Base-by-base conservation (phyloP, 2,797 vertebrate genomes). In the Pteronotus mesoamericanus region DNA sequence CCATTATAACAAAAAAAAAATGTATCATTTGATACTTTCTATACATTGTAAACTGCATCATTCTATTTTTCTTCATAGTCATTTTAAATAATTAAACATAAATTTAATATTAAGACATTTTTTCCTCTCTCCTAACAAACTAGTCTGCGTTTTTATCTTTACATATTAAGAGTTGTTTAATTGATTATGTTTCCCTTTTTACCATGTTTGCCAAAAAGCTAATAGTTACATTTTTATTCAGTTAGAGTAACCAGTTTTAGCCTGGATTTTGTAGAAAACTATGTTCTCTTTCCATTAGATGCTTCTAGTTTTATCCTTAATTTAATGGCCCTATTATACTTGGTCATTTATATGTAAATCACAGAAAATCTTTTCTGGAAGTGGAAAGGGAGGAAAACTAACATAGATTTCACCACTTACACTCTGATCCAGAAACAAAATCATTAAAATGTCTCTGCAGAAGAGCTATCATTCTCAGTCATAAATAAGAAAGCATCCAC, bases 311-410 rank as follows among this genome's bases (percentile, higher is more conserved):
- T 91, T 80, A 94, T 48, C 32, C 53, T 91, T 96, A 92, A 89
- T 92, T 85, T 96, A 96, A 93, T 85, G 53, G 53, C 32, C 83
- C 71, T 94, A 93, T 96, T 96, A 93, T 95, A 68, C 29, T 68
- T 95, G 64, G 71, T 80, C 91, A 97, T 96, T 96, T 97, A 95
- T 92, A 97, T 95, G 93, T 97, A 96, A 97, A 97, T 97, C 78
- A 86, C 26, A 79, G 37, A 91, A 94, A 89, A 90, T 77, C 79
- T 87, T 91, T 92, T 83, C 83, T 64, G 57, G n/a, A 92, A 89
- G 29, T 89, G 79, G 48, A 84, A 95, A 95, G n/a, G 42, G 74
- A 92, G 19, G 66, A 83, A 91, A 93, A 86, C 29, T 84, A 94
- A 91, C 71, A 94, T 21, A 94, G 86, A 80, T n/a, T 94, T 91